Conservation (phyloP, 2,797 vertebrate species). For the Tenualosa thibaudeaui region DNA sequence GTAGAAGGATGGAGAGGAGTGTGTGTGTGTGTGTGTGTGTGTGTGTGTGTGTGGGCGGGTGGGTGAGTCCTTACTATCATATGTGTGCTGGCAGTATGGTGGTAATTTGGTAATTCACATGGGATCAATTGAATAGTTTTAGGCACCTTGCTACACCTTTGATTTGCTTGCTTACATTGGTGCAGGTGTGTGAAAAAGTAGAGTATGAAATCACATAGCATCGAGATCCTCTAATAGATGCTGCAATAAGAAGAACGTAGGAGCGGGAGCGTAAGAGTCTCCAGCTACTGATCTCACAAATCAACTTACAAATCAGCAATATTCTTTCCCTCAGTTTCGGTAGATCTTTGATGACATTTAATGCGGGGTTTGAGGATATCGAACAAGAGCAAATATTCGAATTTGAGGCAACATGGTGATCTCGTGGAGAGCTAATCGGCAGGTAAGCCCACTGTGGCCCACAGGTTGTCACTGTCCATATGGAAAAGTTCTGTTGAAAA, state of each 20-base stretch:
- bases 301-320: neutral
- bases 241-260: neutral
- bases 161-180: constrained; percentile 67
- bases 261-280: neutral
- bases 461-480: too few relatives aligned
- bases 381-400: neutral
- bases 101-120: neutral
- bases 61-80: neutral
- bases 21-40: too few relatives aligned
- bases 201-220: constrained; percentile 79
- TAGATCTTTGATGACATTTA: neutral
- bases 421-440: neutral
- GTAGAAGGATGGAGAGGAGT: neutral
- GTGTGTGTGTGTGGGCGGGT: too few relatives aligned
- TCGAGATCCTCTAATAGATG: too few relatives aligned
- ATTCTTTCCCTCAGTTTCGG: neutral
- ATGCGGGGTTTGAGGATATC: neutral
- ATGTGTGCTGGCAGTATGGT: neutral
- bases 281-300: neutral
- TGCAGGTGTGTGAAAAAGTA: constrained; percentile 76
- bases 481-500: too few relatives aligned
- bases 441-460: neutral
- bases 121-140: neutral
- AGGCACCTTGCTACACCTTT: constrained; percentile 36
- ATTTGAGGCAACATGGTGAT: neutral